Percentiles rank a stretch among this genome's conserved stretches.
phyloP scores from a whole-genome alignment of 2,888 invertebrate species.

The Aporophyla lueneburgensis region DNA sequence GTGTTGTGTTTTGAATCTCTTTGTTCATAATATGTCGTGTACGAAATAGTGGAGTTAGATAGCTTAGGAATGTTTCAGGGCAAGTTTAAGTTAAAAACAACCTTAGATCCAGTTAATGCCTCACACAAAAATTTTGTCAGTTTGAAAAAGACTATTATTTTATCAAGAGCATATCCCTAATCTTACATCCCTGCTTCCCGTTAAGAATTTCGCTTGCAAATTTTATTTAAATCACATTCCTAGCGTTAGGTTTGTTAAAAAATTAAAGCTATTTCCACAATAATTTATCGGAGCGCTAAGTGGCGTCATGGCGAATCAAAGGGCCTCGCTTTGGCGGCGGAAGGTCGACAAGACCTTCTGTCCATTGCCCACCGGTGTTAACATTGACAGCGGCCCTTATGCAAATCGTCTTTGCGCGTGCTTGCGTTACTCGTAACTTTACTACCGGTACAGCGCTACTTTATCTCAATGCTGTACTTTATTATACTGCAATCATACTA shows the following conservation, averaged over 20 bases:
- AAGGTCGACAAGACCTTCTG: constrained; percentile 86
- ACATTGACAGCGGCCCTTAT: constrained; percentile 87
- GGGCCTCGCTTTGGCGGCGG: constrained; percentile 82
- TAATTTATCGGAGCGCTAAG: constrained; percentile 71
- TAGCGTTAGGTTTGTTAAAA: constrained; percentile 54
- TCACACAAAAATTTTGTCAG: not conserved
- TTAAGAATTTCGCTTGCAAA: constrained; percentile 67
- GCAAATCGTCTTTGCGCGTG: constrained; percentile 85
- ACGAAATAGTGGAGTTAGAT: not conserved
- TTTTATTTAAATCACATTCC: constrained; percentile 61
- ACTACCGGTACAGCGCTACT: constrained; percentile 67
- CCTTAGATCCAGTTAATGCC: not conserved
- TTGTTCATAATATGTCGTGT: not conserved
- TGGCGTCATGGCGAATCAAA: constrained; percentile 85
- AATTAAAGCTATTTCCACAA: constrained; percentile 70
- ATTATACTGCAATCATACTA: constrained; percentile 69
- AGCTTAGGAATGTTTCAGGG: not conserved
- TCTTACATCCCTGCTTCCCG: constrained; percentile 10
- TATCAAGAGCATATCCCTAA: constrained; percentile 5
- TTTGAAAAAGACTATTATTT: not conserved
- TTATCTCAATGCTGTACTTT: constrained; percentile 64
- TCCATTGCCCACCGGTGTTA: constrained; percentile 80
- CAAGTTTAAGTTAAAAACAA: not conserved
- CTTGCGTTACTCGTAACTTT: constrained; percentile 64
- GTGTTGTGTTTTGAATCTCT: too few species aligned